A percentile compares a stretch with the other conserved stretches of the same genome.
Conservation (phyloP, 2,888 invertebrate species). For the Lepidochrysops patricia region DNA sequence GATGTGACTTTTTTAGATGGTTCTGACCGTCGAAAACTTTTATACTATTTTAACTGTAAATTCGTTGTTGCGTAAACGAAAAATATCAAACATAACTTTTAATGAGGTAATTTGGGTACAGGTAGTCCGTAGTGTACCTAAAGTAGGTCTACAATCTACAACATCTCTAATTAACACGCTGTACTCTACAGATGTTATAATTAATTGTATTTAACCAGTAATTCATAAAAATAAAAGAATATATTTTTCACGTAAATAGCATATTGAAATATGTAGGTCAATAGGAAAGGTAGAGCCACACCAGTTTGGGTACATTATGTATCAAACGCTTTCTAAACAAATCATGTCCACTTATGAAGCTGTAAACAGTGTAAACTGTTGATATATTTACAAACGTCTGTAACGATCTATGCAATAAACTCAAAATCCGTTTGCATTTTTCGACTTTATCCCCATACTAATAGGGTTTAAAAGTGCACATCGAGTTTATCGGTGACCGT, state of each 20-base stretch:
- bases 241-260: too few species aligned
- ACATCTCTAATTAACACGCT: background rate
- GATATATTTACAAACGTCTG: constrained; percentile 24
- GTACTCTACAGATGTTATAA: background rate
- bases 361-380: constrained; percentile 13
- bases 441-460: background rate
- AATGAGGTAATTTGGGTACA: too few species aligned
- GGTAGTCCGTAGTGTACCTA: background rate
- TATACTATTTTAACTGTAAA: too few species aligned
- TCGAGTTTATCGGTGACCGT: constrained; percentile 4
- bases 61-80: too few species aligned
- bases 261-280: too few species aligned
- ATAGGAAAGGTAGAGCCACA: too few species aligned
- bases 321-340: background rate
- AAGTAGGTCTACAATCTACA: too few species aligned
- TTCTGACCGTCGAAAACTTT: too few species aligned
- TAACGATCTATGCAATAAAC: constrained; percentile 22
- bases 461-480: background rate
- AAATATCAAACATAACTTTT: too few species aligned
- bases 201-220: background rate
- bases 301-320: too few species aligned
- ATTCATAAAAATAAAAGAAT: background rate
- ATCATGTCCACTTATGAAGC: background rate
- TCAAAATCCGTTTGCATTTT: background rate
- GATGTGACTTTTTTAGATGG: too few species aligned